These are phyloP conservation scores for Cercopithecus diana DNA, from an alignment of 2,797 vertebrate genomes.

Conservation along the genomic window DNA sequence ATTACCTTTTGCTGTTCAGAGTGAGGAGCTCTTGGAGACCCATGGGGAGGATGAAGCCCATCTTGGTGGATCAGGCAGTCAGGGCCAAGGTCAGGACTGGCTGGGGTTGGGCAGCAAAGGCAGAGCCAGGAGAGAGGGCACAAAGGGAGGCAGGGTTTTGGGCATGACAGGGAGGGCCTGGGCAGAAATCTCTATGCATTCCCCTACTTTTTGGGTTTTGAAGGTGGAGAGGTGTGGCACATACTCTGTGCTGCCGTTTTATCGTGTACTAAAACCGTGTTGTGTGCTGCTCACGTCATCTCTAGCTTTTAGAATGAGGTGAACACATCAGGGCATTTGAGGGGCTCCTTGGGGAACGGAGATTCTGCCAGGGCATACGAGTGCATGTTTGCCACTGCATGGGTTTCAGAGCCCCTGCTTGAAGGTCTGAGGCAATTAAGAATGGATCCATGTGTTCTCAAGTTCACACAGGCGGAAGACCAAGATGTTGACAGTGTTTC, in stretches of 20 bases:
- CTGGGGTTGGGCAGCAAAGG: not conserved
- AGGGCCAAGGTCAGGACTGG: not conserved
- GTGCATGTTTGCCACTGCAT: fast-evolving
- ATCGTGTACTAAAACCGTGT: not conserved
- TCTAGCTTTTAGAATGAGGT: not conserved
- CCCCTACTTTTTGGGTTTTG: not conserved
- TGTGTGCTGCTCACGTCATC: not conserved
- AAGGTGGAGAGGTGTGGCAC: not conserved
- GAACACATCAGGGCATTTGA: not conserved
- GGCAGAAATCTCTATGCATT: not conserved
- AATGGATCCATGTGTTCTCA: too few species aligned
- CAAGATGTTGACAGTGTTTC: too few species aligned
- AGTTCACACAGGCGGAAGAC: too few species aligned
- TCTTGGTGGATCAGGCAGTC: too few species aligned
- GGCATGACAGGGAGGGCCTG: not conserved
- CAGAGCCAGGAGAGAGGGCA: not conserved
- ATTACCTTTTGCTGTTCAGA: too few species aligned
- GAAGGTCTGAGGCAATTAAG: not conserved
- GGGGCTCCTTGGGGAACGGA: not conserved
- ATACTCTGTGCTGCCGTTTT: not conserved
- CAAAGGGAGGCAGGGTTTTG: not conserved
- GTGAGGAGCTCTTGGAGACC: not conserved
- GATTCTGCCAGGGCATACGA: not conserved
- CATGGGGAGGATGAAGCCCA: not conserved
- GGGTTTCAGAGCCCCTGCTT: not conserved